Evolutionary conservation across 1,140 invertebrate species (phyloP).

Genomic region (Dryas iulia): DNA sequence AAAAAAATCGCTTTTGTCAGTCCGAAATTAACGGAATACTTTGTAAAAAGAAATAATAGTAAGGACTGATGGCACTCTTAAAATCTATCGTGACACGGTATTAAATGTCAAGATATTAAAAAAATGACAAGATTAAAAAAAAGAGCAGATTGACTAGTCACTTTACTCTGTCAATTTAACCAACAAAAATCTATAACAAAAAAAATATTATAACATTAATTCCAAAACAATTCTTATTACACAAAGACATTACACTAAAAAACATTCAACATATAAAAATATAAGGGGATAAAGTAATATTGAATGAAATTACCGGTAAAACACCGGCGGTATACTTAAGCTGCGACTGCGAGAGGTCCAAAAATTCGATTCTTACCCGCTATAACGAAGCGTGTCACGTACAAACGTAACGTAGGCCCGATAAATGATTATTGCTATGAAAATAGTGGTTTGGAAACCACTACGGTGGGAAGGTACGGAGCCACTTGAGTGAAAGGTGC

Average conservation of each 20-base stretch:
- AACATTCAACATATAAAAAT: background rate
- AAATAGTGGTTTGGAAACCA: conserved; percentile 47
- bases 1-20: too few relatives aligned
- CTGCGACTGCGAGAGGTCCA: conserved; percentile 13
- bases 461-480: conserved; percentile 52
- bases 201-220: too few relatives aligned
- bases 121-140: too few relatives aligned
- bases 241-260: background rate
- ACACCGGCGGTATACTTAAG: background rate
- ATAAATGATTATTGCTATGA: conserved; percentile 61
- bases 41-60: too few relatives aligned
- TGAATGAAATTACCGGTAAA: conserved; percentile 2
- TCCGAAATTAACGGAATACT: too few relatives aligned
- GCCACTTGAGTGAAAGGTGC: conserved; percentile 34
- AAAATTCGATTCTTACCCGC: conserved; percentile 9
- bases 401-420: conserved; percentile 40
- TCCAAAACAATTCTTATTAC: background rate
- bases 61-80: too few relatives aligned
- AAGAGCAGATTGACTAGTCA: too few relatives aligned
- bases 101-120: too few relatives aligned
- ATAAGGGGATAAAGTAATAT: background rate
- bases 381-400: conserved; percentile 47
- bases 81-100: too few relatives aligned
- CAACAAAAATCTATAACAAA: too few relatives aligned
- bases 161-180: too few relatives aligned